These are phyloP conservation scores for Anoplophora glabripennis DNA, from an alignment of 1,140 invertebrate genomes.

Conservation along the genomic window DNA sequence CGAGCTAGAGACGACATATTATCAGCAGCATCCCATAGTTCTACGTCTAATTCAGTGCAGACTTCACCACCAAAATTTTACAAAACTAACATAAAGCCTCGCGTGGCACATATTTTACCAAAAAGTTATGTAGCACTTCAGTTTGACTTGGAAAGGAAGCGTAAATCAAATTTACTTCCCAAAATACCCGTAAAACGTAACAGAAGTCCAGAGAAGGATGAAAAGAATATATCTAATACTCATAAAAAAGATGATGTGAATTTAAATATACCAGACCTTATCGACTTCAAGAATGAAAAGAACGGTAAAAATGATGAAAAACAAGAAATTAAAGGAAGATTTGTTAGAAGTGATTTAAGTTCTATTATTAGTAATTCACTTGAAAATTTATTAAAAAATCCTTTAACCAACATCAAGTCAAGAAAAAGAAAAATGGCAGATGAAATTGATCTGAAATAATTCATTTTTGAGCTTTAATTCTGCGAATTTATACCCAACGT, in stretches of 20 bases:
- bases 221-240: background rate
- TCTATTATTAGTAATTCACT: slow-evolving; percentile 20
- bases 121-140: slow-evolving; percentile 22
- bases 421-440: slow-evolving; percentile 39
- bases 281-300: slow-evolving; percentile 11
- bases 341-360: background rate
- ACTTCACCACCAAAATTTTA: slow-evolving; percentile 7
- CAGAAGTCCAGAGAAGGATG: slow-evolving; percentile 21
- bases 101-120: slow-evolving; percentile 35
- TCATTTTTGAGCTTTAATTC: background rate
- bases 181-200: slow-evolving; percentile 38
- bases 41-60: slow-evolving; percentile 21
- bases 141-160: slow-evolving; percentile 42
- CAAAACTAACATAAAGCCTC: slow-evolving; percentile 40
- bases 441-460: slow-evolving; percentile 36
- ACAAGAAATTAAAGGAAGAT: background rate
- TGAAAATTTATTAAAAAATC: slow-evolving; percentile 27
- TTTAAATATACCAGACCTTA: slow-evolving; percentile 18
- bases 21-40: slow-evolving; percentile 37
- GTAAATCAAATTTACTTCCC: slow-evolving; percentile 31
- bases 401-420: slow-evolving; percentile 25
- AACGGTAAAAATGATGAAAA: background rate
- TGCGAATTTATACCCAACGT: no score
- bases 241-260: slow-evolving; percentile 9
- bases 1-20: slow-evolving; percentile 51